Evolutionary conservation across 2,888 invertebrate species (phyloP).

Genomic region (Flexamia atlantica): DNA sequence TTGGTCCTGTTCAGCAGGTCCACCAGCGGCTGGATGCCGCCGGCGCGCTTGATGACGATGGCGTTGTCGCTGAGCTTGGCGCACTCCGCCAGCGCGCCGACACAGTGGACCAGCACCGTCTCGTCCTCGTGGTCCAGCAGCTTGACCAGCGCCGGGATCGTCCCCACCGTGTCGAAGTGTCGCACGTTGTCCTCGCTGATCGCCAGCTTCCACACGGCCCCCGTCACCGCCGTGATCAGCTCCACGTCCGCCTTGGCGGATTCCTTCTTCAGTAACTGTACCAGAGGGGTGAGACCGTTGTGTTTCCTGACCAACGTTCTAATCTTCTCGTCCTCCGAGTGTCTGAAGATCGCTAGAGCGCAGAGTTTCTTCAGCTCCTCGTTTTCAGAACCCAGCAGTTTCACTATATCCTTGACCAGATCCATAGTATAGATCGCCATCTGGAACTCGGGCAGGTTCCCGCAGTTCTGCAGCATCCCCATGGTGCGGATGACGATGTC

Average conservation of each 20-base stretch:
- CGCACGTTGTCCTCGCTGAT: constrained; percentile 89
- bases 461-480: constrained; percentile 92
- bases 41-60: constrained; percentile 81
- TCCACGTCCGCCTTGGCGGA: constrained; percentile 83
- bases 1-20: constrained; percentile 92
- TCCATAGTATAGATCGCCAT: constrained; percentile 92
- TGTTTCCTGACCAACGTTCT: constrained; percentile 90
- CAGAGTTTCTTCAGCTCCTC: constrained; percentile 90
- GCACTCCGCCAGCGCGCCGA: constrained; percentile 93
- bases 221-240: constrained; percentile 90
- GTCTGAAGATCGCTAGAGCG: constrained; percentile 93
- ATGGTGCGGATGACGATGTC: constrained; percentile 92
- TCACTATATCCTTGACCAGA: constrained; percentile 92
- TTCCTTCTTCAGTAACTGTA: constrained; percentile 84
- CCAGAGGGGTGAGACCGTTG: constrained; percentile 91
- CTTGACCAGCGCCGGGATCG: constrained; percentile 84
- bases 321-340: constrained; percentile 87
- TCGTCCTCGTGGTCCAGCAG: constrained; percentile 90
- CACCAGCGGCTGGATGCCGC: constrained; percentile 88
- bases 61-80: constrained; percentile 89
- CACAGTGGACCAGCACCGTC: constrained; percentile 90
- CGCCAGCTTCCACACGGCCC: constrained; percentile 97
- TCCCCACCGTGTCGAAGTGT: constrained; percentile 84
- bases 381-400: constrained; percentile 85
- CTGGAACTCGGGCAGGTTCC: constrained; percentile 82